Evolutionary conservation across 2,888 invertebrate species (phyloP).

Genomic region (Andrena flavipes): DNA sequence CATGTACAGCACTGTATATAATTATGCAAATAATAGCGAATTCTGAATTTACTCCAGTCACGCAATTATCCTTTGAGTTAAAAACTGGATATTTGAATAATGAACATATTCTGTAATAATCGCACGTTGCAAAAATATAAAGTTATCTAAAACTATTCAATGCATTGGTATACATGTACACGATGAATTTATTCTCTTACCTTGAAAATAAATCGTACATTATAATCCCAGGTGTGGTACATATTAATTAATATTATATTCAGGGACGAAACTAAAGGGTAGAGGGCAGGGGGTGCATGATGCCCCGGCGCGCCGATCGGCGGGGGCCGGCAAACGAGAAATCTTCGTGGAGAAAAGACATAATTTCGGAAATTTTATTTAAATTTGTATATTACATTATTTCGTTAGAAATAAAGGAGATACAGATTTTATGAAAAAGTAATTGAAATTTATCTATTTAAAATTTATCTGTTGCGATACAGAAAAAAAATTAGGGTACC

Average conservation of each 20-base stretch:
- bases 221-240: not conserved
- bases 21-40: slow-evolving; percentile 8
- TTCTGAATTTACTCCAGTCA: not conserved
- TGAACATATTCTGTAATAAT: not conserved
- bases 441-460: no score
- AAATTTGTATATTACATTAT: no score
- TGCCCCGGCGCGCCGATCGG: no score
- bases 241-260: not conserved
- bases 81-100: not conserved
- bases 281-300: no score
- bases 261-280: no score
- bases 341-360: no score
- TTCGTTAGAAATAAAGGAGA: no score
- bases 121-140: not conserved
- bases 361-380: no score
- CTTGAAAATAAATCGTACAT: not conserved
- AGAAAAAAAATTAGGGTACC: no score
- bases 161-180: not conserved
- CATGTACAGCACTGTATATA: not conserved
- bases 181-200: not conserved
- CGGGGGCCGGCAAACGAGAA: no score
- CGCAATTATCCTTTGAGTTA: not conserved
- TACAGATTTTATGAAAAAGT: no score
- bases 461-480: no score
- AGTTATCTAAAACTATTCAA: not conserved